These are phyloP conservation scores for Rhinoderma darwinii DNA, from an alignment of 2,113 vertebrate genomes.

Conservation along the genomic window DNA sequence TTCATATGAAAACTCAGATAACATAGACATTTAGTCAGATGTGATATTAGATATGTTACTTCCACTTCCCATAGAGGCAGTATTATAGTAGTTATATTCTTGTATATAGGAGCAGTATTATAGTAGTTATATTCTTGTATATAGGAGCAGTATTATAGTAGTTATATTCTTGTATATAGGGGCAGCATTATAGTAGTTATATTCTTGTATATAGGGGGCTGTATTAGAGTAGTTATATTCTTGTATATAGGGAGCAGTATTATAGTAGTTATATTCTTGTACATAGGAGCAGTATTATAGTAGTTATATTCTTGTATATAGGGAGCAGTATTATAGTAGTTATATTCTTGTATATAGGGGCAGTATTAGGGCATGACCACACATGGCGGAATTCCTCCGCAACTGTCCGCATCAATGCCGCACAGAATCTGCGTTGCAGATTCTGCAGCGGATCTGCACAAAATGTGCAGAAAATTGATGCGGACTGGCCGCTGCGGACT, in stretches of 20 bases:
- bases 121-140: neutral
- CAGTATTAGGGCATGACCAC: too few species aligned
- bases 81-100: too few species aligned
- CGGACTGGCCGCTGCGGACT: too few species aligned
- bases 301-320: neutral
- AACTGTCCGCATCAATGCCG: too few species aligned
- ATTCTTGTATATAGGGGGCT: neutral
- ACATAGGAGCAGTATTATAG: neutral
- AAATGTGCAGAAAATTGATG: too few species aligned
- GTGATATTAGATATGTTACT: neutral
- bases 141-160: neutral
- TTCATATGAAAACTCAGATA: neutral
- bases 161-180: neutral
- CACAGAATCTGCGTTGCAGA: too few species aligned
- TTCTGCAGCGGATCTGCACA: too few species aligned
- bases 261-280: constrained; percentile 7
- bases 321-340: neutral
- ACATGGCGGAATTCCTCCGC: too few species aligned
- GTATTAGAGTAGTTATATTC: neutral
- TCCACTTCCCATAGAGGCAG: too few species aligned
- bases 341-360: neutral
- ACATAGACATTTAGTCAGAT: neutral
- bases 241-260: neutral
- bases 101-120: neutral
- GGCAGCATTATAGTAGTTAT: neutral